Evolutionary conservation across 2,888 invertebrate genomes (phyloP).

Genomic region (Nymphalis urticae): DNA sequence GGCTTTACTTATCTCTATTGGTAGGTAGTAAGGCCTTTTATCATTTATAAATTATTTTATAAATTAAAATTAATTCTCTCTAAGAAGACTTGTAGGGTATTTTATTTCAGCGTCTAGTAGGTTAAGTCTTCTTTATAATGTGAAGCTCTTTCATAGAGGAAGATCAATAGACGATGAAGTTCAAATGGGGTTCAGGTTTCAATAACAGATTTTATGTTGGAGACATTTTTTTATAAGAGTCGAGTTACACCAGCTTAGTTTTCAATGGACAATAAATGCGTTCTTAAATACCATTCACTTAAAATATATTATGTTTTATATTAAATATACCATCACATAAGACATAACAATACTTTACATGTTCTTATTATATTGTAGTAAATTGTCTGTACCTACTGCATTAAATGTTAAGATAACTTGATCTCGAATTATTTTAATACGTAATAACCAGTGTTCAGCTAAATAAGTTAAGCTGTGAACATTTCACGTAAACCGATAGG

Average conservation of each 20-base stretch:
- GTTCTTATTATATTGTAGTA: too few species aligned
- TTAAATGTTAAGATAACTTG: too few species aligned
- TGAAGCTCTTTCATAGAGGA: constrained; percentile 1
- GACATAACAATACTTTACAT: too few species aligned
- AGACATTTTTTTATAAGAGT: not conserved
- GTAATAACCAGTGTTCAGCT: not conserved
- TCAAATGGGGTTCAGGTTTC: constrained; percentile 12
- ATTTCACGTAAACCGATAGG: not conserved
- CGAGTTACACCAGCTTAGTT: not conserved
- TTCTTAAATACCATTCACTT: not conserved
- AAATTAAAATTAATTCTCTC: not conserved
- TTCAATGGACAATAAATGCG: not conserved
- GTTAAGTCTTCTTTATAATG: not conserved
- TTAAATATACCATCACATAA: too few species aligned
- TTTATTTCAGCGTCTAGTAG: not conserved
- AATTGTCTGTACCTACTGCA: too few species aligned
- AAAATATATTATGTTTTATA: too few species aligned
- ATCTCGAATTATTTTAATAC: not conserved
- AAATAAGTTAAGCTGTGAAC: not conserved
- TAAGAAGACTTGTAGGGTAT: not conserved
- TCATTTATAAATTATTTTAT: too few species aligned
- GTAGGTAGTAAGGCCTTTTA: too few species aligned
- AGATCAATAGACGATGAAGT: constrained; percentile 13
- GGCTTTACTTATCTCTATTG: too few species aligned
- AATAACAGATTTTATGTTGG: constrained; percentile 9